Evolutionary conservation across 2,113 vertebrate species (phyloP).

Genomic region (Hiodon tergisus): DNA sequence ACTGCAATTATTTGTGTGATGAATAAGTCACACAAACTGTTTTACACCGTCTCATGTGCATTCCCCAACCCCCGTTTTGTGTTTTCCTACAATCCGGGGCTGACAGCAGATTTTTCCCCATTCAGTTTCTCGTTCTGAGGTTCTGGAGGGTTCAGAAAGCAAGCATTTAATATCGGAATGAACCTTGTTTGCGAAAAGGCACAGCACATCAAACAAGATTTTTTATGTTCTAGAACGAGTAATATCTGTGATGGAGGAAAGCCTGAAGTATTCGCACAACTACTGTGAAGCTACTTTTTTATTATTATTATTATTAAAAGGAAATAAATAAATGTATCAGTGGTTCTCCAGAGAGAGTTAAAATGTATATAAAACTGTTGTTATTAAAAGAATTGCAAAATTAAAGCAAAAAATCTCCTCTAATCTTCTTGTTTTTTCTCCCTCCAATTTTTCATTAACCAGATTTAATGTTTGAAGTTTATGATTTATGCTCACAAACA

Average conservation of each 20-base stretch:
- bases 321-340: slow-evolving; percentile 16
- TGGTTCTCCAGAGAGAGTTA: slow-evolving; percentile 34
- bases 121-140: slow-evolving; percentile 12
- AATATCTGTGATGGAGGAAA: not conserved
- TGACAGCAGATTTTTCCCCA: slow-evolving; percentile 3
- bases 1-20: not conserved
- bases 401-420: slow-evolving; percentile 42
- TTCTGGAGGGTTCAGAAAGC: not conserved
- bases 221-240: slow-evolving; percentile 1
- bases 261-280: not conserved
- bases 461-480: slow-evolving; percentile 51
- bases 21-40: not conserved
- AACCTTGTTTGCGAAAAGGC: too few relatives aligned
- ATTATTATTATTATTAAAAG: slow-evolving; percentile 15
- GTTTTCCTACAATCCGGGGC: not conserved
- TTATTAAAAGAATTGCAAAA: slow-evolving; percentile 47
- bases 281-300: not conserved
- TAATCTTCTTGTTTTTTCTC: slow-evolving; percentile 39
- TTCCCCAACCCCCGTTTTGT: not conserved
- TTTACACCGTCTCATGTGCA: not conserved
- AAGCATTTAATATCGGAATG: not conserved
- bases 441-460: slow-evolving; percentile 54
- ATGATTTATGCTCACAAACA: slow-evolving; percentile 55
- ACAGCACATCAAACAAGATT: not conserved
- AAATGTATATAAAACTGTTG: slow-evolving; percentile 32